Evolutionary conservation across 2,888 invertebrate genomes (phyloP).

Genomic region (Ditylenchus weischeri): DNA sequence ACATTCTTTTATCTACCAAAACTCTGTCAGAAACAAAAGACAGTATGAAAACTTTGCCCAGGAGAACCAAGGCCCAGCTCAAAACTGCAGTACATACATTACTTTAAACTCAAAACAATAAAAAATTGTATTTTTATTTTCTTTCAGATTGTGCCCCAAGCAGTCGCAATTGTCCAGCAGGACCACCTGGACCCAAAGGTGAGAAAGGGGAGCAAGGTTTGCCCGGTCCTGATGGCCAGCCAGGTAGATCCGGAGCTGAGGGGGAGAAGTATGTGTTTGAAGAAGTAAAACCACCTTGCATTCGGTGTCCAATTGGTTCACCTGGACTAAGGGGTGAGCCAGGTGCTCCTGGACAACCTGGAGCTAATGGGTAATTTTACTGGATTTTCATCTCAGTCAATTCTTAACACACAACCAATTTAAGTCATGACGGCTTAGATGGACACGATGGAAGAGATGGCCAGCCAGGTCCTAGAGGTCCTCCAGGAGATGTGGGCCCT

Average conservation of each 20-base stretch:
- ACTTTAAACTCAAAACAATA: background rate
- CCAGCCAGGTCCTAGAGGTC: conserved; percentile 30
- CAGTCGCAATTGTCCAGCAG: conserved; percentile 9
- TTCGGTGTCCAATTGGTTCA: conserved; percentile 19
- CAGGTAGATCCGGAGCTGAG: conserved; percentile 12
- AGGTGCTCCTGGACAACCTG: conserved; percentile 22
- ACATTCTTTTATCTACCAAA: background rate
- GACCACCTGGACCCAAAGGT: conserved; percentile 14
- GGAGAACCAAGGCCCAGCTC: conserved; percentile 3
- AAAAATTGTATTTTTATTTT: background rate
- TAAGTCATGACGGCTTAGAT: conserved; percentile 29
- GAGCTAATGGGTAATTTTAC: conserved; percentile 10
- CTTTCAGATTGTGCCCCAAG: background rate
- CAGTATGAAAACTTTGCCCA: background rate
- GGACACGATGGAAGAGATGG: conserved; percentile 40
- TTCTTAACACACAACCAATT: conserved; percentile 22
- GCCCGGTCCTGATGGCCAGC: conserved; percentile 14
- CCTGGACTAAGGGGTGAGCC: conserved; percentile 22
- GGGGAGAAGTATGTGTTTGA: conserved; percentile 16
- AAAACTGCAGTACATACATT: conserved; percentile 8
- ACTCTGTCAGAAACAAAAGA: background rate
- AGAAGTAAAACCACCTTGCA: conserved; percentile 22
- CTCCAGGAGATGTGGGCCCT: conserved; percentile 39
- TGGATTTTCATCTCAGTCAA: background rate
- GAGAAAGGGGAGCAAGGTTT: background rate